These are phyloP conservation scores for Rhabdornis inornatus DNA, from an alignment of 2,113 vertebrate genomes.

Conservation along the genomic window DNA sequence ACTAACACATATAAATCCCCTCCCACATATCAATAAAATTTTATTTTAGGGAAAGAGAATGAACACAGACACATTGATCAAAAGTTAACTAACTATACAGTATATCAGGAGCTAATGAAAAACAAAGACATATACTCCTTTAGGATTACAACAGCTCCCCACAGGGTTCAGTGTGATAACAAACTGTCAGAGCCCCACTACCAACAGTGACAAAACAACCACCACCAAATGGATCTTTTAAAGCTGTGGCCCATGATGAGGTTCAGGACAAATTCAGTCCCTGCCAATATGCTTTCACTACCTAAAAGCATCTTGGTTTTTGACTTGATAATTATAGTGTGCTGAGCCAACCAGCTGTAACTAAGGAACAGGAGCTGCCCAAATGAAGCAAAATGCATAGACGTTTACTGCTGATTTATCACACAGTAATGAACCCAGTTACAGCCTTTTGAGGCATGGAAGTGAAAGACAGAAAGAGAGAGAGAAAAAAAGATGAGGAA, in stretches of 20 bases:
- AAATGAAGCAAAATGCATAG: not conserved
- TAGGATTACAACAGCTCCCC: not conserved
- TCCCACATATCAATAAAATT: not conserved
- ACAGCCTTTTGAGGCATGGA: conserved; percentile 1
- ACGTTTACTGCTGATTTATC: not conserved
- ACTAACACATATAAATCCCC: not conserved
- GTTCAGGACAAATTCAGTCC: not conserved
- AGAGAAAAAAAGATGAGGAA: not conserved
- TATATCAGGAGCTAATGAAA: not conserved
- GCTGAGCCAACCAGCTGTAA: conserved; percentile 33
- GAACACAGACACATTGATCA: not conserved
- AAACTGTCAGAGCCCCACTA: not conserved
- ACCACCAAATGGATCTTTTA: not conserved
- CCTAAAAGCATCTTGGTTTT: conserved; percentile 19
- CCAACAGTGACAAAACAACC: not conserved
- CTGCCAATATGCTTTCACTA: not conserved
- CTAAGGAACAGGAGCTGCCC: not conserved
- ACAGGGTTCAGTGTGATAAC: not conserved
- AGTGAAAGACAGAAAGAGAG: not conserved
- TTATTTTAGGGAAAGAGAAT: conserved; percentile 14
- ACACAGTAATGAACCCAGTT: not conserved
- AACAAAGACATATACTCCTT: not conserved
- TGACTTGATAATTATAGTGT: conserved; percentile 1
- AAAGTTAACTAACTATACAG: not conserved
- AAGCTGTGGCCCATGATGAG: not conserved